Evolutionary conservation across 2,797 vertebrate species (phyloP), one percentile per base, ranked within the genome.

Genomic region (Anas capensis): DNA sequence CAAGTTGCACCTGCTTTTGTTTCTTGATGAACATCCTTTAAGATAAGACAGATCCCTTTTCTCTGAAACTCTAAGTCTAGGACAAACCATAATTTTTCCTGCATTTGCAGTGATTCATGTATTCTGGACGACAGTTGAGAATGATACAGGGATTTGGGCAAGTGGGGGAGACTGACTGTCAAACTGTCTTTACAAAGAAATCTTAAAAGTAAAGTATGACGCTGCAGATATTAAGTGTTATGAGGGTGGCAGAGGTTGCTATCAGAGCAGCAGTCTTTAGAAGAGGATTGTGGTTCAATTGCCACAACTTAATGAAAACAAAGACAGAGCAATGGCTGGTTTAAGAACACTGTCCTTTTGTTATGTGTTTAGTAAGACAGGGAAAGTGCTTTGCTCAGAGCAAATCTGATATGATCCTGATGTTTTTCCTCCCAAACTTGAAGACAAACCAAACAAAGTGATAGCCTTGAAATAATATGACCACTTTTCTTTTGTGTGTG

Each of bases 161-260:
- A 60, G 82, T 86, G 44, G 48, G 57, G 19, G 26, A 48, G 64
- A 87, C 49, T 70, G 82, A 71, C 60, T 90, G 90, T 93, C 69
- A 85, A 84, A 70, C 58, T 92, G 85, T 87, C 70, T 91, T 89
- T 94, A 46, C 58, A 60, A 62, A 88, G 73, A 91, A 94, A 84
- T 54, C 53, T 70, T 90, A 54, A 70, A 92, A 82, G 77, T 90
- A 53, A 96, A 91, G 70, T 84, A 93, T 86, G 86, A 77, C 1
- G 8, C 49, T 93, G 80, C 71, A 90, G 87, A 88, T 92, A 82
- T 51, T 92, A 83, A 92, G 77, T 51, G 82, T 76, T 92, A 73
- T 93, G 68, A 93, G 78, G 88, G 72, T 91, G 96, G 91, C 82
- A 92, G 75, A 87, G 65, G 80, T 93, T 86, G 71, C 78, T 95